These are phyloP conservation scores for Matsumurasca onukii DNA, from an alignment of 1,140 invertebrate genomes.

Conservation along the genomic window DNA sequence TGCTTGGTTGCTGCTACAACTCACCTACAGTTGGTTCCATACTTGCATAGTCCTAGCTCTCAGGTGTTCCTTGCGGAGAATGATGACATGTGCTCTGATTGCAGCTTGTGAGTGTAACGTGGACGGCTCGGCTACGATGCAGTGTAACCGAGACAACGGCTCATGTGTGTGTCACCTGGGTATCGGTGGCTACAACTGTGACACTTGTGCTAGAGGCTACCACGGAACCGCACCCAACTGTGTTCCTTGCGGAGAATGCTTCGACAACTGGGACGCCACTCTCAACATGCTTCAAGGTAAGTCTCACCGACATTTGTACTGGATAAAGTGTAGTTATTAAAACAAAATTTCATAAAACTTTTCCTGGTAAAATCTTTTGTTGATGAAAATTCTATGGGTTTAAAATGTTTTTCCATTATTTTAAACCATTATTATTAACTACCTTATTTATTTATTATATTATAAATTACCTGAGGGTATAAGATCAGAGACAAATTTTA, in stretches of 20 bases:
- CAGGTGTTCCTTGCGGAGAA: too few relatives aligned
- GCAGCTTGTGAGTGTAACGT: constrained; percentile 85
- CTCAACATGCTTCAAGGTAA: constrained; percentile 69
- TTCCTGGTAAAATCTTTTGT: neutral
- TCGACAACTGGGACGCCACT: constrained; percentile 96
- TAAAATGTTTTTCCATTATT: neutral
- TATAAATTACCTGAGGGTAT: too few relatives aligned
- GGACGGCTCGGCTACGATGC: constrained; percentile 78
- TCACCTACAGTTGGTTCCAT: too few relatives aligned
- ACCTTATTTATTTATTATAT: too few relatives aligned
- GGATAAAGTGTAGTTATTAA: neutral
- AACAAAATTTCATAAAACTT: too few relatives aligned
- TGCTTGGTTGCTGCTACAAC: too few relatives aligned
- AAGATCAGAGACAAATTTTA: too few relatives aligned
- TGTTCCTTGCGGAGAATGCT: constrained; percentile 96
- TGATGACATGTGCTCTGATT: constrained; percentile 15
- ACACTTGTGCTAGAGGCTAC: constrained; percentile 92
- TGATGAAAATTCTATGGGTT: neutral
- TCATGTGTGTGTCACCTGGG: constrained; percentile 86
- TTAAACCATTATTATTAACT: too few relatives aligned
- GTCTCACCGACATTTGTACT: constrained; percentile 3
- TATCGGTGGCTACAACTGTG: constrained; percentile 94
- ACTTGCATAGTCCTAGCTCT: too few relatives aligned
- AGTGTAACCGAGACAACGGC: constrained; percentile 86
- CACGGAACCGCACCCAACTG: constrained; percentile 89